Evolutionary conservation across 2,888 invertebrate species (phyloP), one percentile per base, ranked within the genome.

Genomic region (Anarsia innoxiella): DNA sequence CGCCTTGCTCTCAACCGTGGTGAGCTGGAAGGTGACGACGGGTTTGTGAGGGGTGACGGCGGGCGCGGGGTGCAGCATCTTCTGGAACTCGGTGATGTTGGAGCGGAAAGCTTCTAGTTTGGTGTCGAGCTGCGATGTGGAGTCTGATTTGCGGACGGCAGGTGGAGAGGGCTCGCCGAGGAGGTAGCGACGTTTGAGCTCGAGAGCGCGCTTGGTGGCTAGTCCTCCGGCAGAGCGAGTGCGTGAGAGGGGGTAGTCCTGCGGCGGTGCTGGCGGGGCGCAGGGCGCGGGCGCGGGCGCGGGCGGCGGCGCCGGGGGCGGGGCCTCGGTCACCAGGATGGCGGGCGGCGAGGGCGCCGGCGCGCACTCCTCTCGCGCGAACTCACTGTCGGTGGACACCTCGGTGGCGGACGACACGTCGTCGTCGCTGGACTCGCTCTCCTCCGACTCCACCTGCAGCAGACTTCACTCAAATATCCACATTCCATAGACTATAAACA

Each of bases 341-440:
- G 91, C 89, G 8, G 94, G 95, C 14, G 92, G 88, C 46, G 91
- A 90, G 36, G 91, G 88, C 1, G 90, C 89, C 12, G 92, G 91
- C 0, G 88, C 88, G 27, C 83, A 73, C 37, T 91, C 92, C 59
- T 95, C 94, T 46, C 93, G 91, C 48, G 94, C 95, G 63, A 96
- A 95, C 78, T 96, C 95, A 14, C 95, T 95, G 78, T 96, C 95
- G 0, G 95, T 95, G 31, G 95, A 95, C 53, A 95, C 95, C 85
- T 95, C 95, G 1, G 95, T 95, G 1, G 94, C 95, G 4, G 94
- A 95, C 56, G 95, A 95, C 50, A 91, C 90, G 49, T 90, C 89
- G 57, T 90, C 89, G 53, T 91, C 91, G 48, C 90, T 89, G 42
- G 91, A 88, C 56, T 90, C 89, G 51, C 89, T 88, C 45, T 79